Conservation (phyloP, 2,113 vertebrate genomes). For the Psittacula cyanocephala region DNA sequence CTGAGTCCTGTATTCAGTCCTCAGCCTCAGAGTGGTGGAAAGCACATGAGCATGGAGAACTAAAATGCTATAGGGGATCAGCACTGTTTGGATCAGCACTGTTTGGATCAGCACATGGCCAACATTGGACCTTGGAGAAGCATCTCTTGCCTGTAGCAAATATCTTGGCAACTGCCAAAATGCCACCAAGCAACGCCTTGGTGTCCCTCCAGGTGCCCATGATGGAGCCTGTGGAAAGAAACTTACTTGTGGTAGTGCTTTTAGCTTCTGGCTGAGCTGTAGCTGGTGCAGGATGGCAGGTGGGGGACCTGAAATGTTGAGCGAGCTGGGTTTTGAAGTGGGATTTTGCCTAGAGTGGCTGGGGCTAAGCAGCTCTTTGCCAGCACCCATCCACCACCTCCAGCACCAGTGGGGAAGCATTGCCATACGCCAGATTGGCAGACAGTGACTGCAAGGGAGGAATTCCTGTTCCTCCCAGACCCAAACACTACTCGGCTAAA, state of each 20-base stretch:
- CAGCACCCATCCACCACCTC: background rate
- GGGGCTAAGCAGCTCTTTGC: background rate
- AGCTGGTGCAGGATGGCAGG: background rate
- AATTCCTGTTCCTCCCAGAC: background rate
- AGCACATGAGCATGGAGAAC: background rate
- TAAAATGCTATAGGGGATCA: background rate
- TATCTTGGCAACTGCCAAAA: rapidly evolving
- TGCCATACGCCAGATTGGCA: rapidly evolving
- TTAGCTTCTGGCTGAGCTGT: constrained; percentile 45
- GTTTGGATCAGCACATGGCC: background rate
- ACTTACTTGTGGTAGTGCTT: background rate
- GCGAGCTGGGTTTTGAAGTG: background rate
- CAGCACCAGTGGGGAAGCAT: rapidly evolving
- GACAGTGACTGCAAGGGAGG: background rate
- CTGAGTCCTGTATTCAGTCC: background rate
- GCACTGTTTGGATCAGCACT: background rate
- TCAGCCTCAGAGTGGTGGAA: background rate
- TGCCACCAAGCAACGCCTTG: background rate
- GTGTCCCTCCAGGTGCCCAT: rapidly evolving
- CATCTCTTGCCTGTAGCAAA: rapidly evolving
- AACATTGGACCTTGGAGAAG: rapidly evolving
- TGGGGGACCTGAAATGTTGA: background rate
- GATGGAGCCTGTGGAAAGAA: background rate
- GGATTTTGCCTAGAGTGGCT: background rate
- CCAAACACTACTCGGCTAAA: background rate